Base-by-base conservation (phyloP, 2,888 invertebrate species). In the Melieria crassipennis region DNA sequence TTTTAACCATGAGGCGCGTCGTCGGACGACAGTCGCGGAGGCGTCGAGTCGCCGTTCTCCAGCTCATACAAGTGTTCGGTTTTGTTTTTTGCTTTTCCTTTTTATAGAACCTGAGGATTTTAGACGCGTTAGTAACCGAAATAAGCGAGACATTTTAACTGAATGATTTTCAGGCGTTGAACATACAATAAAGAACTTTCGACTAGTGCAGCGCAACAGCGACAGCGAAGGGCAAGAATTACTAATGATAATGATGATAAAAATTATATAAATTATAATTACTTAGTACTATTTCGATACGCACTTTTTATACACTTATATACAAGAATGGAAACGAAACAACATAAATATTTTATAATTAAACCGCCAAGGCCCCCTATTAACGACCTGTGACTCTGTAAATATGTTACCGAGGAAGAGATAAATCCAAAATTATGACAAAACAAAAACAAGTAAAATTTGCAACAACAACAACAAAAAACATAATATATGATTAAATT, bases 241-340 rank as follows among this genome's bases (percentile, higher is more conserved):
- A 60, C 13, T 11, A 58, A 58, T 10, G 30, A n/a, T 7, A 58
- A 11, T 7, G 46, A 46, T 30, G 5, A 48, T 7, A 56, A 47
- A 52, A 7, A 62, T 13, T 43, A 60, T 52, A 65, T 47, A 13
- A 62, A 67, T 16, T 68, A 64, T 68, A 64, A 48, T 50, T 47
- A 56, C 56, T 70, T 56, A 48, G 46, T 60, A 71, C 56, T 47
- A 71, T 71, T 71, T 71, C 68, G 68, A 71, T 64, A 69, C 60
- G 72, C 72, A 72, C 68, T 72, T 72, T 71, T 72, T 69, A 72
- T 72, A 72, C 68, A 72, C 55, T 42, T 66, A 66, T 71, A 63
- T 63, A 67, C 56, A 63, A 66, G 46, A n/a, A 30, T 7, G 65
- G 52, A 65, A 30, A 42, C 48, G 47, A 70, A 60, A 64, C 10